Evolutionary conservation across 2,888 invertebrate genomes (phyloP).

Genomic region (Calameuta filiformis): DNA sequence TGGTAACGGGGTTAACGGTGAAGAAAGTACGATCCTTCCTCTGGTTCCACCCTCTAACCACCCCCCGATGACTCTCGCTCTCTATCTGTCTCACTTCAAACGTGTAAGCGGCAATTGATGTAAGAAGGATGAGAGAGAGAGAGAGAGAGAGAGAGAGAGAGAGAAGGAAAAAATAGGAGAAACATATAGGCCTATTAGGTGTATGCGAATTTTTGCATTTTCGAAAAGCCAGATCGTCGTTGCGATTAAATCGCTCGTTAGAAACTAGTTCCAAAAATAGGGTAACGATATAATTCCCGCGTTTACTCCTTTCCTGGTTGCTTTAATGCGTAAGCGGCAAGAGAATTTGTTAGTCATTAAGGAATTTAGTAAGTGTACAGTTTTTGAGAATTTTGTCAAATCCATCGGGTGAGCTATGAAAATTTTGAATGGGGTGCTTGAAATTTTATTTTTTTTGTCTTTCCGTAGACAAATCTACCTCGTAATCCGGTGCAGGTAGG

Average conservation of each 20-base stretch:
- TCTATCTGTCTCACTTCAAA: background rate
- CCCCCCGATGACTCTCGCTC: background rate
- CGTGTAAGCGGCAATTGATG: background rate
- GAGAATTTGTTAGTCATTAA: background rate
- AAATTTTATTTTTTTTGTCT: background rate
- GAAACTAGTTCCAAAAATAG: background rate
- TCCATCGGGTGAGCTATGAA: background rate
- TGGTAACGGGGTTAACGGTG: conserved; percentile 35
- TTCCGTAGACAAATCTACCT: background rate
- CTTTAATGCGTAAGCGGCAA: background rate
- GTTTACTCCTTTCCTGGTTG: background rate
- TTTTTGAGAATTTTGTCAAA: background rate
- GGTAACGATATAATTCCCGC: background rate
- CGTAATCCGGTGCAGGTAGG: background rate
- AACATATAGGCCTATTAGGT: background rate
- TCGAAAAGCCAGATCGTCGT: background rate
- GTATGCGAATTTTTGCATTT: background rate
- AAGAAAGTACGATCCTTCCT: conserved; percentile 8
- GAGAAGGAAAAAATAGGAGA: background rate
- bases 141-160: background rate
- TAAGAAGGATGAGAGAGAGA: background rate
- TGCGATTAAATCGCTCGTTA: background rate
- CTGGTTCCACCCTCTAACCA: background rate
- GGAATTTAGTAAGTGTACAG: background rate
- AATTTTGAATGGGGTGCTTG: background rate